These are phyloP conservation scores for Temnothorax nylanderi DNA, from an alignment of 1,140 invertebrate genomes.

Conservation along the genomic window DNA sequence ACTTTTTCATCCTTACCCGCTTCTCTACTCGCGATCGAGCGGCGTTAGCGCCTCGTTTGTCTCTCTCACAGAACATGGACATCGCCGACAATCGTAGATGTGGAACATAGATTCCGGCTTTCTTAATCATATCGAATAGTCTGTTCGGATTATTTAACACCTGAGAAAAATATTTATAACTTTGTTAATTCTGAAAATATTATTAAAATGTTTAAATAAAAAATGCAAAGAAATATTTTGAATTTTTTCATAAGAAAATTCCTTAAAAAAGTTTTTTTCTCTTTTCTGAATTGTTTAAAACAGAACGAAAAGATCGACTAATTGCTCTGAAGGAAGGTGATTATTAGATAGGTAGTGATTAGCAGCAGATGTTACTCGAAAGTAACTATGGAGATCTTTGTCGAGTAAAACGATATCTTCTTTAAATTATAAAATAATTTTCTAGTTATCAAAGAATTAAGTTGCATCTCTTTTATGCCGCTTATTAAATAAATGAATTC, in stretches of 20 bases:
- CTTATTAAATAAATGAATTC: background rate
- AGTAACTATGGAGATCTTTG: slow-evolving; percentile 34
- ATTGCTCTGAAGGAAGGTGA: slow-evolving; percentile 65
- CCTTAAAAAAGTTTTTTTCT: background rate
- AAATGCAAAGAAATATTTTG: background rate
- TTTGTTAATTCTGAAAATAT: background rate
- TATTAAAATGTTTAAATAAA: background rate
- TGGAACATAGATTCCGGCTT: background rate
- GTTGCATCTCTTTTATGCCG: background rate
- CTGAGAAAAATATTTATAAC: background rate
- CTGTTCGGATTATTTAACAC: background rate
- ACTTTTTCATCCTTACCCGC: slow-evolving; percentile 37
- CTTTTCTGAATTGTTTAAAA: background rate
- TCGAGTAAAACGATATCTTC: background rate
- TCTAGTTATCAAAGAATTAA: background rate
- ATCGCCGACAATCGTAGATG: background rate
- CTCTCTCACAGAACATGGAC: background rate
- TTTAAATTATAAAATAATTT: slow-evolving; percentile 26
- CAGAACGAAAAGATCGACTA: slow-evolving; percentile 5
- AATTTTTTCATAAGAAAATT: background rate
- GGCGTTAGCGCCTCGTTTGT: slow-evolving; percentile 19
- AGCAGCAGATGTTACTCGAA: slow-evolving; percentile 62
- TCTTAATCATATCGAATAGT: background rate
- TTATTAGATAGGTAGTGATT: slow-evolving; percentile 68
- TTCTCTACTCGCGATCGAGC: background rate